A percentile compares a stretch with the other conserved stretches of the same genome.
These are phyloP conservation scores for Prosopocoilus inquinatus DNA, from an alignment of 2,888 invertebrate species.

Conservation along the genomic window DNA sequence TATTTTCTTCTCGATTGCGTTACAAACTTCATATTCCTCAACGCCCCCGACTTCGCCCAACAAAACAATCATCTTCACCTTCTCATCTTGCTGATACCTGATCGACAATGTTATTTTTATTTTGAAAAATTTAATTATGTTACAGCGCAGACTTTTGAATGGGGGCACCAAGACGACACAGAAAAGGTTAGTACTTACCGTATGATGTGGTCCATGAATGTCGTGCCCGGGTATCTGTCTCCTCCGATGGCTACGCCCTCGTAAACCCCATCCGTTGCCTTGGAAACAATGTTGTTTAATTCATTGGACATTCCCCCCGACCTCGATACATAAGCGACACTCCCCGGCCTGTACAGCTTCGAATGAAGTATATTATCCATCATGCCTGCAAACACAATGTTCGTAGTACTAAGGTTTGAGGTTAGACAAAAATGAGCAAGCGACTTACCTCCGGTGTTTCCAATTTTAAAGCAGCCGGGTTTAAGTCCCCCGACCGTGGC, in stretches of 20 bases:
- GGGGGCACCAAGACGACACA: background rate
- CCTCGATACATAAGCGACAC: conserved; percentile 97
- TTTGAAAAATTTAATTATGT: background rate
- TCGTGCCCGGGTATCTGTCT: conserved; percentile 96
- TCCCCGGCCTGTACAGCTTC: conserved; percentile 93
- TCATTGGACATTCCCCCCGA: conserved; percentile 99
- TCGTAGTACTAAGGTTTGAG: too few species aligned
- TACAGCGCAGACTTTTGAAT: background rate
- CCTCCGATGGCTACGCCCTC: conserved; percentile 98
- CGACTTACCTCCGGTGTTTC: conserved; percentile 87
- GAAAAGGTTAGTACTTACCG: conserved; percentile 59
- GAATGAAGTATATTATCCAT: conserved; percentile 98
- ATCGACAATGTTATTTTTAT: background rate
- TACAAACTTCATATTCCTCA: conserved; percentile 96
- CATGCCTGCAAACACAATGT: conserved; percentile 61
- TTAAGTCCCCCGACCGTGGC: conserved; percentile 97
- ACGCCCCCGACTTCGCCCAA: conserved; percentile 98
- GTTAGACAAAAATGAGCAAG: too few species aligned
- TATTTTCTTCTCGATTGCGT: conserved; percentile 73
- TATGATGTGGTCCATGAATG: conserved; percentile 95
- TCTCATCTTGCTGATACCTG: conserved; percentile 69
- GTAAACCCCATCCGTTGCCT: conserved; percentile 94
- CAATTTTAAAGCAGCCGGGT: conserved; percentile 98
- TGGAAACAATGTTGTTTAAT: conserved; percentile 95
- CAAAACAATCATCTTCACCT: conserved; percentile 91